phyloP scores from a whole-genome alignment of 1,140 invertebrate species.

The Pantala flavescens region DNA sequence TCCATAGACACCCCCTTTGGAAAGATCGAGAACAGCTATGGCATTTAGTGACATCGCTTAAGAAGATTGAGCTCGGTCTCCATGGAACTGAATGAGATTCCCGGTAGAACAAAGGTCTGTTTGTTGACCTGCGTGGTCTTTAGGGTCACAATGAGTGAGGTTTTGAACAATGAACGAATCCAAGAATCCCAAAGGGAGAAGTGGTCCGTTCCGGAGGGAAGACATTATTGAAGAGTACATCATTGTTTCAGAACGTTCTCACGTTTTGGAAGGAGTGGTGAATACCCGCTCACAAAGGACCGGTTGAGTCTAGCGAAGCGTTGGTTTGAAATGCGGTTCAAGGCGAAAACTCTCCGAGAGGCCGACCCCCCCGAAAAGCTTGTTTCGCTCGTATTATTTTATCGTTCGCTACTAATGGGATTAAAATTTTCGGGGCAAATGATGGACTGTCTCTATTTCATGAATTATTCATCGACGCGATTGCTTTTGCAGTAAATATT shows the following conservation, averaged over 20 bases:
- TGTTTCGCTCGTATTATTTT: no score
- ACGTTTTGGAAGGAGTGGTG: not conserved
- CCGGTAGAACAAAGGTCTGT: not conserved
- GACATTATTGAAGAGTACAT: not conserved
- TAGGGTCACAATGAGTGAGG: not conserved
- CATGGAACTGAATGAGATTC: not conserved
- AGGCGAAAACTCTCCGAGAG: no score
- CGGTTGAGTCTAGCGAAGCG: no score
- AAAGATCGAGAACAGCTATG: no score
- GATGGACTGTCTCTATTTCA: no score
- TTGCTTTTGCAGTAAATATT: no score
- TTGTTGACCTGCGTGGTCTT: not conserved
- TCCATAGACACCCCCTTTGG: no score
- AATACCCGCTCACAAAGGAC: not conserved
- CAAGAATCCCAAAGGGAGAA: not conserved
- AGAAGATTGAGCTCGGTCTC: not conserved
- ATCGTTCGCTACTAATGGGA: no score
- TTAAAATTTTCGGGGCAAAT: no score
- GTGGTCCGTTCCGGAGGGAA: not conserved
- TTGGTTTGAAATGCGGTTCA: no score
- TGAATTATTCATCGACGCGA: no score
- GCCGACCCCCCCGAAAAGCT: no score
- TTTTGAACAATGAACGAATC: not conserved
- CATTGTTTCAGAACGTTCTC: constrained; percentile 1
- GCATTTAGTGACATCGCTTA: not conserved